Evolutionary conservation across 2,888 invertebrate species (phyloP), one percentile per base, ranked within the genome.

Genomic region (Seira ritae): DNA sequence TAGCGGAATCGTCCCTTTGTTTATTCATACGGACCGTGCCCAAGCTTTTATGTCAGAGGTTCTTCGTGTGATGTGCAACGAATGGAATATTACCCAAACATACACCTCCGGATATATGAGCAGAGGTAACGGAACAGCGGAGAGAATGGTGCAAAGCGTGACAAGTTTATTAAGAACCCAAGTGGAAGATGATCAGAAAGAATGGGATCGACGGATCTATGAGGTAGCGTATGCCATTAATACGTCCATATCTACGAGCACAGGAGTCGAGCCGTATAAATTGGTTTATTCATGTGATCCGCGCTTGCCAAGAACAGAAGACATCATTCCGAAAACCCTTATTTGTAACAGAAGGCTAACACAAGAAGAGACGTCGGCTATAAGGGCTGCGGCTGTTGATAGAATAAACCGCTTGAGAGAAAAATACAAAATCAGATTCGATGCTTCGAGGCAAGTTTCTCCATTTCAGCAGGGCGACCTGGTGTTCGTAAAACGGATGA

Each of bases 61-160:
- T 1, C 23, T 85, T 12, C 12, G n/a, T 6, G 37, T 72, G 0
- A 15, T 89, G 4, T 75, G 77, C 31, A 55, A 70, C 12, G 0
- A 17, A 4, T 81, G 80, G 77, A 65, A 77, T 1, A 72, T 82
- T 23, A 69, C 77, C 1, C 80, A 87, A 1, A 62, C 22, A 1
- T 73, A 65, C n/a, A 86, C 87, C 0, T 80, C 87, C 6, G 20
- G 80, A 0, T 88, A 88, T 80, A 76, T 82, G n/a, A 78, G 83
- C 0, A 83, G 86, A 55, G 15, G 71, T 1, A 88, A 87, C 37
- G 17, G 67, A 6, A 8, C 76, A 15, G 31, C 70, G 8, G 87
- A 87, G 55, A 17, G 87, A 2, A 23, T 71, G 10, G 55, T 50
- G 4, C 22, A 22, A 23, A 71, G 37, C 15, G 24, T 71, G 3